These are phyloP conservation scores for Oncorhynchus masou DNA, from an alignment of 2,113 vertebrate species.

Conservation along the genomic window DNA sequence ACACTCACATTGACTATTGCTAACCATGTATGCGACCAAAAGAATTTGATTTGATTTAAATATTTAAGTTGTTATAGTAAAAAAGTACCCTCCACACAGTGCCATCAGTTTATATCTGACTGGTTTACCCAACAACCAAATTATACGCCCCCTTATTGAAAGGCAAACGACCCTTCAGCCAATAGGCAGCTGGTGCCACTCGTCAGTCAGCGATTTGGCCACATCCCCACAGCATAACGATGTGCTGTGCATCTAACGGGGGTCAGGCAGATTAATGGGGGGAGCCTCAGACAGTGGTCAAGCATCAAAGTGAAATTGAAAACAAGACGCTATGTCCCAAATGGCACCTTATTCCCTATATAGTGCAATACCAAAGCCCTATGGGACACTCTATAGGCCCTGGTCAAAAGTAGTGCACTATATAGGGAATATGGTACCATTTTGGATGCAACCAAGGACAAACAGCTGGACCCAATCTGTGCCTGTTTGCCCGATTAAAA, in stretches of 20 bases:
- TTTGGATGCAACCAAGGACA: not conserved
- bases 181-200: not conserved
- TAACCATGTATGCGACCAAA: too few relatives aligned
- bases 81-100: not conserved
- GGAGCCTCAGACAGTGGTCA: constrained; percentile 25
- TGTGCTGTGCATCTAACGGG: constrained; percentile 18
- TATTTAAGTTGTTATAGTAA: not conserved
- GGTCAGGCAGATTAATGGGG: constrained; percentile 31
- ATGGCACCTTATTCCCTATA: too few relatives aligned
- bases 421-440: too few relatives aligned
- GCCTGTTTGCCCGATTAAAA: constrained; percentile 44
- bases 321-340: not conserved
- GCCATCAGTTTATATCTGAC: constrained; percentile 1
- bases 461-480: constrained; percentile 12
- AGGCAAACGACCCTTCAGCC: constrained; percentile 23
- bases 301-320: constrained; percentile 43
- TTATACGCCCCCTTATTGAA: constrained; percentile 18
- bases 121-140: constrained; percentile 7
- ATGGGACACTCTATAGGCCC: too few relatives aligned
- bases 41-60: not conserved
- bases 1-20: too few relatives aligned
- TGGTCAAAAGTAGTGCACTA: too few relatives aligned
- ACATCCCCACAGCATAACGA: constrained; percentile 23
- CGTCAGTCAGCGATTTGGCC: constrained; percentile 16
- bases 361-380: too few relatives aligned